Percentiles rank a stretch among this genome's conserved stretches.
Evolutionary conservation across 2,797 vertebrate species (phyloP).

Genomic region (Glyptemys insculpta): DNA sequence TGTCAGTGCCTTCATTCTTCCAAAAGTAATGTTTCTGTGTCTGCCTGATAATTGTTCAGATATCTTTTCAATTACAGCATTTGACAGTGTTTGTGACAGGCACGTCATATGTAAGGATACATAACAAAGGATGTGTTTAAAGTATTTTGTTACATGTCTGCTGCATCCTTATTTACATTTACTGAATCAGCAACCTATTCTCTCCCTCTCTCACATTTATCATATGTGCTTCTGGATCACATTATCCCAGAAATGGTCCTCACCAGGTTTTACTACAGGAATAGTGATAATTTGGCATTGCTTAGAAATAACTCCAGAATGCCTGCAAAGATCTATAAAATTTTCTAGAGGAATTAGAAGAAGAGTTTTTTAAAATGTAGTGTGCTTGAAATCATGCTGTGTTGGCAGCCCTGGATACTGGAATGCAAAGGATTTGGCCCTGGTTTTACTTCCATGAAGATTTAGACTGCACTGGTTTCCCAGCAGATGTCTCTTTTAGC

Average conservation of each 20-base stretch:
- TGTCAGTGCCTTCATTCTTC: neutral
- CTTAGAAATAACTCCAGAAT: neutral
- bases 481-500: neutral
- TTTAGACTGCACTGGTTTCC: neutral
- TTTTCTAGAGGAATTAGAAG: neutral
- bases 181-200: neutral
- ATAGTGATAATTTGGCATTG: accelerated
- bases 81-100: conserved; percentile 13
- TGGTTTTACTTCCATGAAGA: neutral
- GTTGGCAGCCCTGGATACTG: neutral
- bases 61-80: neutral
- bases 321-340: accelerated
- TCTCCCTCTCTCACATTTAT: neutral
- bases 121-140: neutral
- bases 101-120: neutral
- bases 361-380: neutral
- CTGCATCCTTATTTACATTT: neutral
- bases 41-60: neutral
- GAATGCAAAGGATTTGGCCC: neutral
- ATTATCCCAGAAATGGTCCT: accelerated
- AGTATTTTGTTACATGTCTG: neutral
- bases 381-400: neutral
- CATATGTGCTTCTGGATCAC: accelerated
- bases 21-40: neutral
- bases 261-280: accelerated